phyloP scores from a whole-genome alignment of 2,113 vertebrate species.

The Ciconia stormi region DNA sequence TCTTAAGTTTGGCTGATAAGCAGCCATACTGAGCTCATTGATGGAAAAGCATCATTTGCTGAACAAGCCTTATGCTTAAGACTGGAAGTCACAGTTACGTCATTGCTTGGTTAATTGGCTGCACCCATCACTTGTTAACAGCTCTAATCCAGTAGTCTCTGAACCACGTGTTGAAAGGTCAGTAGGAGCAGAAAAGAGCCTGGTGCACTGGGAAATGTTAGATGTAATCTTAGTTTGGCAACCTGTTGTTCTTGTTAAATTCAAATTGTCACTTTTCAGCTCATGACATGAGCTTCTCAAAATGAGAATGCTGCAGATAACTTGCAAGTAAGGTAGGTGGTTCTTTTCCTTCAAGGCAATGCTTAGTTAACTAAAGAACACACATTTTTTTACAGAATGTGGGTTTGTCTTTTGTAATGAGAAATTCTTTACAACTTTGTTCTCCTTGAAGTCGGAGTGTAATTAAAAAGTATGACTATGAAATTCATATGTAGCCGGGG shows the following conservation, averaged over 20 bases:
- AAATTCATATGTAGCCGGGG: not conserved
- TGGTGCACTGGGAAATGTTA: conserved; percentile 51
- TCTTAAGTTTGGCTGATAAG: conserved; percentile 49
- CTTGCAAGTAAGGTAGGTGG: not conserved
- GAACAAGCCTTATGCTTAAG: conserved; percentile 38
- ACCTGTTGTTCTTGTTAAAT: conserved; percentile 65
- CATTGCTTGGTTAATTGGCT: conserved; percentile 78
- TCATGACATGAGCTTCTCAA: not conserved
- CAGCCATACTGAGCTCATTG: conserved; percentile 70
- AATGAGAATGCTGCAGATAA: not conserved
- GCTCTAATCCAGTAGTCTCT: conserved; percentile 72
- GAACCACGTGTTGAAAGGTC: conserved; percentile 73
- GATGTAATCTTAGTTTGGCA: conserved; percentile 77
- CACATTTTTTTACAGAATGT: not conserved
- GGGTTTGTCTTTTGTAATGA: not conserved
- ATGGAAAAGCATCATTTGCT: conserved; percentile 53
- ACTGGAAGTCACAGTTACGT: conserved; percentile 65
- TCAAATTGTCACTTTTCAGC: conserved; percentile 56
- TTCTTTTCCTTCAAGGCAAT: not conserved
- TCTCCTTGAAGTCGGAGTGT: not conserved
- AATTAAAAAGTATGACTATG: not conserved
- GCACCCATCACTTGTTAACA: conserved; percentile 84
- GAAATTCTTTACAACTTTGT: not conserved
- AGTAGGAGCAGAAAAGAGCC: conserved; percentile 67
- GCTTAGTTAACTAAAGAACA: not conserved